phyloP scores from a whole-genome alignment of 1,140 invertebrate genomes.

The Drosophila asahinai region DNA sequence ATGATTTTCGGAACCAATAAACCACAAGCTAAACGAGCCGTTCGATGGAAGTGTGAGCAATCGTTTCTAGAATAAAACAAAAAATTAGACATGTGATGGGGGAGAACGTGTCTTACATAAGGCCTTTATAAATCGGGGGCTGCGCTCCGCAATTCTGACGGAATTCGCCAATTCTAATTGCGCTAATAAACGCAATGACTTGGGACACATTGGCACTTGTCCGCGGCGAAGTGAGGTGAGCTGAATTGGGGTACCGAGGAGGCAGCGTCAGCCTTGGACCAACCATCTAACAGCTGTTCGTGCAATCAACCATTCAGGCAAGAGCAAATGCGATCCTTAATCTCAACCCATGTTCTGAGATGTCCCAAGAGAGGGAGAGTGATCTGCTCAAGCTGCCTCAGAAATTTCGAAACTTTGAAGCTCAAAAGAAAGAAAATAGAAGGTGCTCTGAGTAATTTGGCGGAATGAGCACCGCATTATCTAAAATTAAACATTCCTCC shows the following conservation, averaged over 20 bases:
- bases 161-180: constrained; percentile 45
- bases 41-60: constrained; percentile 47
- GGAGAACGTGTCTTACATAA: constrained; percentile 35
- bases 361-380: constrained; percentile 11
- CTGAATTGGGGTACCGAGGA: constrained; percentile 7
- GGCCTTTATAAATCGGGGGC: neutral
- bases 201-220: constrained; percentile 58
- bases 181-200: constrained; percentile 53
- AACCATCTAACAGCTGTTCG: constrained; percentile 67
- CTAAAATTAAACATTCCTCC: constrained; percentile 60
- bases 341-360: constrained; percentile 26
- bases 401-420: constrained; percentile 29
- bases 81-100: neutral
- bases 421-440: constrained; percentile 26
- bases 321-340: constrained; percentile 61
- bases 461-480: constrained; percentile 45
- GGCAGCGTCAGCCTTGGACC: constrained; percentile 24
- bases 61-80: constrained; percentile 8
- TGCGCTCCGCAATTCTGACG: constrained; percentile 17
- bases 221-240: constrained; percentile 41
- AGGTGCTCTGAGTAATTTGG: constrained; percentile 31
- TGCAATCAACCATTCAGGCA: constrained; percentile 73
- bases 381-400: constrained; percentile 9
- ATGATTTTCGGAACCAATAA: constrained; percentile 29
- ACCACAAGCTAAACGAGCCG: constrained; percentile 44